Base-by-base conservation (phyloP, 2,888 invertebrate genomes). In the Himalopsyche kuldschensis region DNA sequence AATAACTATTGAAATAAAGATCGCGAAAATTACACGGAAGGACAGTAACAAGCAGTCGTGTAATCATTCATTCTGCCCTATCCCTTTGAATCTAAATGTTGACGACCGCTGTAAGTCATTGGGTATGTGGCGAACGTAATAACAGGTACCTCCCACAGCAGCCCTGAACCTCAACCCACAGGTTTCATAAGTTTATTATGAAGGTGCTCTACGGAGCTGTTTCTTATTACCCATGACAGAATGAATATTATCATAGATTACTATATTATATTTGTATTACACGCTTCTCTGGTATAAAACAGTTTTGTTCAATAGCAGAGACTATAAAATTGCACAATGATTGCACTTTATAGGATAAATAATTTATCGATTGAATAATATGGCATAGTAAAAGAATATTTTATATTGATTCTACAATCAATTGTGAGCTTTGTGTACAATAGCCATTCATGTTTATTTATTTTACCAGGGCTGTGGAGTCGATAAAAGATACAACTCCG, bases 81-180 rank as follows among this genome's bases (percentile, higher is more conserved):
- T 20, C 0, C 2, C 24, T 20, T n/a, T 8, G 8, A n/a, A 55
- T 55, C 20, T 2, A 55, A n/a, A 20, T 20, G 55, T 55, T 55
- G n/a, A n/a, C 55, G 3, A 55, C 1, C 20, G 20, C 55, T 55
- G 55, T 8, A 8, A 20, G n/a, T 55, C 24, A 55, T 55, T 55
- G 8, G 11, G 30, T 75, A 20, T 75, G 20, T 27, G 32, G 75
- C 75, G 6, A 20, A 75, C 75, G 75, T 75, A 75, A 75, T 75
- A 75, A 81, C 76, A 81, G 76, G 75, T 48, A 32, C 79, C 32
- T 55, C 82, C 82, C 80, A 82, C 82, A 47, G 24, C 47, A 79
- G 47, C 79, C 69, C 41, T 82, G 82, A 82, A 82, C 82, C 79
- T 69, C 55, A 55, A 63, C 82, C 82, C 82, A 82, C 82, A 78